Conservation (phyloP, 2,113 vertebrate species). For the Brachypodius melanocephalos region DNA sequence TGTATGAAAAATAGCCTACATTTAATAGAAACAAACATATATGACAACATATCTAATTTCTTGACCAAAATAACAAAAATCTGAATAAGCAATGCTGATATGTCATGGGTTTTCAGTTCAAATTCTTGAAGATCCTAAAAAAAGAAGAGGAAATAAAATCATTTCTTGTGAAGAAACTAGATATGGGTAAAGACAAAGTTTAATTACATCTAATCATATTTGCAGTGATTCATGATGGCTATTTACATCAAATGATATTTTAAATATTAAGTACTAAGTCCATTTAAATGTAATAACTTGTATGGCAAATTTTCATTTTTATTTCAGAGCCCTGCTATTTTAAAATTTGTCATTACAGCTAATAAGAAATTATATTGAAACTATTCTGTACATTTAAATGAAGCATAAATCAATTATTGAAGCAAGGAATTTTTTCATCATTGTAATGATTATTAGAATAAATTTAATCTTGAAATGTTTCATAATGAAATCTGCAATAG, state of each 20-base stretch:
- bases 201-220: conserved; percentile 80
- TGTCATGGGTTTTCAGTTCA: conserved; percentile 12
- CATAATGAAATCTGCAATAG: conserved; percentile 75
- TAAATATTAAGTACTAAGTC: conserved; percentile 85
- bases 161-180: conserved; percentile 72
- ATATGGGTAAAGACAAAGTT: conserved; percentile 72
- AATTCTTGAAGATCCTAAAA: conserved; percentile 27
- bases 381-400: conserved; percentile 81
- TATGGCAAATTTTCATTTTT: conserved; percentile 83
- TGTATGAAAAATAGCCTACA: background rate
- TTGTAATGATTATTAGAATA: conserved; percentile 82
- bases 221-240: conserved; percentile 80
- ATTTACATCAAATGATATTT: conserved; percentile 86
- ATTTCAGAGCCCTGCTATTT: conserved; percentile 79
- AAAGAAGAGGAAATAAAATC: conserved; percentile 54
- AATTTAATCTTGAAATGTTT: conserved; percentile 78
- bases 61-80: background rate
- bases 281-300: conserved; percentile 85
- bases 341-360: conserved; percentile 81
- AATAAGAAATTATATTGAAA: conserved; percentile 84
- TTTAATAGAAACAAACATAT: background rate
- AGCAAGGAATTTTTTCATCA: conserved; percentile 81
- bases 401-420: conserved; percentile 86
- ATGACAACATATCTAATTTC: background rate
- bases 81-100: conserved; percentile 8